Evolutionary conservation across 1,140 invertebrate genomes (phyloP).

Genomic region (Homarus americanus): DNA sequence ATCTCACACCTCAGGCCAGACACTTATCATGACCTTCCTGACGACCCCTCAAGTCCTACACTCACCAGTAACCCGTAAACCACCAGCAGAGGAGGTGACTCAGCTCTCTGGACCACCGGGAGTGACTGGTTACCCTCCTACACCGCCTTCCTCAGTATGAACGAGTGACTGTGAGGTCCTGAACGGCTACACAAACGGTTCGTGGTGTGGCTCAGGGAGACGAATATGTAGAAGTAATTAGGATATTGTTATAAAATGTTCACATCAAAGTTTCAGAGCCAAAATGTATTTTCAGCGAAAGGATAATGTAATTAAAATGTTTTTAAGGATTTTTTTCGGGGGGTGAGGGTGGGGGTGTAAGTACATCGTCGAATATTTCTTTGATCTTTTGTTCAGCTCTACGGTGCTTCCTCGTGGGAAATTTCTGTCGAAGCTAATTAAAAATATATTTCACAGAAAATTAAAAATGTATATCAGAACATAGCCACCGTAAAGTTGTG

Average conservation of each 20-base stretch:
- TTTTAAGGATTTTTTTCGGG: not conserved
- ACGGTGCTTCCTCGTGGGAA: conserved; percentile 21
- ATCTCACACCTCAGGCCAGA: no score
- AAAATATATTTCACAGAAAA: conserved; percentile 4
- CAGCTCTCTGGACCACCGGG: not conserved
- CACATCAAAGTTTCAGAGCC: conserved; percentile 19
- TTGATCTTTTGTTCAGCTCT: not conserved
- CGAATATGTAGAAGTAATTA: not conserved
- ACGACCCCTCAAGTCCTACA: no score
- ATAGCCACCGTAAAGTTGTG: not conserved
- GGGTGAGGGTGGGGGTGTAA: no score
- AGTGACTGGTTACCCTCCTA: no score
- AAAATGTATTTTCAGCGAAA: conserved; percentile 7
- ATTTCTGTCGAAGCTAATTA: conserved; percentile 24
- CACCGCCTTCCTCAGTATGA: no score
- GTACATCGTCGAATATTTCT: conserved; percentile 8
- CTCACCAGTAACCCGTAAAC: no score
- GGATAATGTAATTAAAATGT: conserved; percentile 39
- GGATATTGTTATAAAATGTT: not conserved
- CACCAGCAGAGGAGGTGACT: not conserved
- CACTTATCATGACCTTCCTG: no score
- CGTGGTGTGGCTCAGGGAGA: not conserved
- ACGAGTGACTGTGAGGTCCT: not conserved
- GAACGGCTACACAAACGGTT: not conserved
- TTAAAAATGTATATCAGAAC: not conserved